Base-by-base conservation (phyloP, 2,113 vertebrate species). In the Chinchilla lanigera region DNA sequence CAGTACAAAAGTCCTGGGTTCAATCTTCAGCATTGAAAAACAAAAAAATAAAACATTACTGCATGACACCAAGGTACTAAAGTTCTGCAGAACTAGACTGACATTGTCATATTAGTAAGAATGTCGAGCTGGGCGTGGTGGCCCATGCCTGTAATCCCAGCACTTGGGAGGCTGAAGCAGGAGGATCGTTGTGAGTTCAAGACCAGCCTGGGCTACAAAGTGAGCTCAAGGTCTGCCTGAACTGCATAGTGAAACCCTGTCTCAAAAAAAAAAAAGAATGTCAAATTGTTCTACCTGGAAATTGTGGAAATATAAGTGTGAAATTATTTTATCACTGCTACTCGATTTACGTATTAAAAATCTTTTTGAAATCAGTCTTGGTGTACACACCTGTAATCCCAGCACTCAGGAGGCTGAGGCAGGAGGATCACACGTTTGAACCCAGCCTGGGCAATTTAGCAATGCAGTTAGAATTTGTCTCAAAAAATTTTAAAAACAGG, bases 281-380 rank as follows among this genome's bases (percentile, higher is more conserved):
- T 89, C 80, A 95, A 95, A 73, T 78, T 47, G 20, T 96, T 96
- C 54, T 83, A 63, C 52, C 78, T 83, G 24, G 89, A 86, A 89
- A 54, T 77, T 33, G 81, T 87, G 54, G 35, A 90, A 94, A 85
- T 65, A 67, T 24, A 83, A 75, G 69, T 89, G 30, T 75, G 81
- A 16, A 38, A 63, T 87, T 90, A 90, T 92, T 90, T 97, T 81
- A 94, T 30, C 69, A 93, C 22, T 67, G n/a, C 83, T 86, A 60
- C 58, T 52, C 93, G n/a, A 63, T 96, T 95, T 92, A 63, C 38
- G 73, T 82, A 44, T 61, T 93, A 87, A 77, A 77, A 69, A 10
- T 61, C 13, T 89, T 95, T 86, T 83, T 56, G 5, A 80, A 20
- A 8, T 30, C 28, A 41, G 30, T 33, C 9, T 7, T 52, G 77